phyloP scores from a whole-genome alignment of 2,113 vertebrate genomes.

The Hystrix brachyura region DNA sequence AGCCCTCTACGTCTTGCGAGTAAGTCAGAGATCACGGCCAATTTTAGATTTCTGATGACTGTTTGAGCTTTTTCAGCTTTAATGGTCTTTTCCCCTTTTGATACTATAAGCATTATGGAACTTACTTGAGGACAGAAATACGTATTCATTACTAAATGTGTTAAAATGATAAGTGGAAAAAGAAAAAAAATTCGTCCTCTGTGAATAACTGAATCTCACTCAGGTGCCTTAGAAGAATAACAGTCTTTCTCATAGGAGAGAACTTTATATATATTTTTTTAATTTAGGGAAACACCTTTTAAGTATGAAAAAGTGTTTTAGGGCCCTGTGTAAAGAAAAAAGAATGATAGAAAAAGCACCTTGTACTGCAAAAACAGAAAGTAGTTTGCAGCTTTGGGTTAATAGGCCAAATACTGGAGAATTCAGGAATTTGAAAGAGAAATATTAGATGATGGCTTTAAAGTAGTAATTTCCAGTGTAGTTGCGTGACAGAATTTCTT shows the following conservation, averaged over 20 bases:
- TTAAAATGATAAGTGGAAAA: neutral
- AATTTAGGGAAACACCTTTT: neutral
- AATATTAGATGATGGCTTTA: neutral
- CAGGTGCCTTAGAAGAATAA: neutral
- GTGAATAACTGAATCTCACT: neutral
- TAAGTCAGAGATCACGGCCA: neutral
- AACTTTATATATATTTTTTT: neutral
- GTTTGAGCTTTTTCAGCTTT: neutral
- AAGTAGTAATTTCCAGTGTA: neutral
- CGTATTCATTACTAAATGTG: neutral
- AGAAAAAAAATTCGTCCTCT: neutral
- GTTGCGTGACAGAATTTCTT: neutral
- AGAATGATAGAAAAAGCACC: neutral
- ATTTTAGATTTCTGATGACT: neutral
- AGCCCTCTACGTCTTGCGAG: neutral
- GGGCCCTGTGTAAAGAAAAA: neutral
- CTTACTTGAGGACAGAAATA: neutral
- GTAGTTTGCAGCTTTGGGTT: neutral
- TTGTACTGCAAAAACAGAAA: neutral
- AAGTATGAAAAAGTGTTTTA: neutral
- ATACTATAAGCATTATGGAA: neutral
- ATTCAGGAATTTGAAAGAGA: neutral
- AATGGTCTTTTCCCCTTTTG: neutral
- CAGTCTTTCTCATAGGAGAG: neutral
- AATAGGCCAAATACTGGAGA: neutral